Evolutionary conservation across 2,888 invertebrate species (phyloP).

Genomic region (Sarcophaga rosellei): DNA sequence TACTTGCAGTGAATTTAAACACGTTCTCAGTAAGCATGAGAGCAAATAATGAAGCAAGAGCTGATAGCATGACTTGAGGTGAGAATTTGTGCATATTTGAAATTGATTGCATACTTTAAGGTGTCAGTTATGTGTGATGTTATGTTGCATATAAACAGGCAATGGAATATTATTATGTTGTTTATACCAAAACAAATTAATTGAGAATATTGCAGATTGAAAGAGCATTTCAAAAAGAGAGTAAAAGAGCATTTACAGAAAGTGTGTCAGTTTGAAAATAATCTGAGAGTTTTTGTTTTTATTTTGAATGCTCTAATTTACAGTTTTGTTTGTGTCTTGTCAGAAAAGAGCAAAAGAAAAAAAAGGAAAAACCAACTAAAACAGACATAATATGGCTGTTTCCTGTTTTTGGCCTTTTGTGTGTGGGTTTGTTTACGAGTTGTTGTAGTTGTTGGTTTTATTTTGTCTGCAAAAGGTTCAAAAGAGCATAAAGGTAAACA

Average conservation of each 20-base stretch:
- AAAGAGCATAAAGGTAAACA: conserved; percentile 54
- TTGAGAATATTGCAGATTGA: too few species aligned
- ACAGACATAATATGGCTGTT: neutral
- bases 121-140: conserved; percentile 38
- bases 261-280: conserved; percentile 35
- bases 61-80: neutral
- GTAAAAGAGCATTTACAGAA: conserved; percentile 12
- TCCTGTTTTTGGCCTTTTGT: neutral
- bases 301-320: conserved; percentile 10
- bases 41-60: neutral
- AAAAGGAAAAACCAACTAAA: neutral
- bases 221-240: neutral
- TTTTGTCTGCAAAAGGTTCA: conserved; percentile 19
- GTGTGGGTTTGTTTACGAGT: neutral
- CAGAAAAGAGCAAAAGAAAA: neutral
- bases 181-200: too few species aligned
- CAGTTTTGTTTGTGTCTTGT: neutral
- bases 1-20: too few species aligned
- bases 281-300: neutral
- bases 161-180: neutral
- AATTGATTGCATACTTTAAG: conserved; percentile 58
- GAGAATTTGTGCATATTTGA: neutral
- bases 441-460: neutral
- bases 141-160: conserved; percentile 37
- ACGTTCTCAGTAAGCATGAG: neutral